Evolutionary conservation across 1,140 invertebrate genomes (phyloP), one percentile per base, ranked within the genome.

Genomic region (Carcinoscorpius rotundicauda): DNA sequence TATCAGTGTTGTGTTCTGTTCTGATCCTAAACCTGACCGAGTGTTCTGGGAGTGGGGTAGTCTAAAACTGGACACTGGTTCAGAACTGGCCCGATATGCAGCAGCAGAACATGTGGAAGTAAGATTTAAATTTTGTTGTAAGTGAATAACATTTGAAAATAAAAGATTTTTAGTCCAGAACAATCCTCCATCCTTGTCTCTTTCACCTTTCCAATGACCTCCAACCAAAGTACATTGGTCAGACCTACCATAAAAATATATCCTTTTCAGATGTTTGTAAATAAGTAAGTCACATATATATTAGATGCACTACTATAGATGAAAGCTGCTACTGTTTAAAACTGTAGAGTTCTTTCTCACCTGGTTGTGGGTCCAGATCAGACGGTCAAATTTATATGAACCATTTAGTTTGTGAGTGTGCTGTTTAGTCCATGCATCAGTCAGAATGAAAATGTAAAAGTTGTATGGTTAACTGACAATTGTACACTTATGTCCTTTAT

Each of bases 21-120:
- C 69, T n/a, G 72, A 73, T 64, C 72, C 72, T 0, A 10, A 62
- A 0, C 72, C 72, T 0, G 62, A 61, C 29, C 58, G 64, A 53
- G 68, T 70, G 6, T 65, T 51, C 52, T 73, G 72, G 72, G 63
- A 68, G 52, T 73, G 71, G 71, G 72, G 72, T 3, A 67, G 62
- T 4, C 58, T 68, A 5, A 61, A 59, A n/a, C 55, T 64, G n/a
- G 65, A 69, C 5, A 63, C 63, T 10, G 60, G 64, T 53, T 58
- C 62, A n/a, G 57, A 62, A 9, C 66, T 61, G 3, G 64, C 57
- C 0, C n/a, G 66, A 50, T 67, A 71, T 51, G 52, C 55, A n/a
- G 69, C 69, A 48, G 65, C 1, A 64, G 69, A 50, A 63, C 64
- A 8, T 62, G 11, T 10, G 66, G 68, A 64, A 66, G 61, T 29